Percentiles rank a stretch among this genome's conserved stretches.
Evolutionary conservation across 2,797 vertebrate species (phyloP).

Genomic region (Anguilla megastoma): DNA sequence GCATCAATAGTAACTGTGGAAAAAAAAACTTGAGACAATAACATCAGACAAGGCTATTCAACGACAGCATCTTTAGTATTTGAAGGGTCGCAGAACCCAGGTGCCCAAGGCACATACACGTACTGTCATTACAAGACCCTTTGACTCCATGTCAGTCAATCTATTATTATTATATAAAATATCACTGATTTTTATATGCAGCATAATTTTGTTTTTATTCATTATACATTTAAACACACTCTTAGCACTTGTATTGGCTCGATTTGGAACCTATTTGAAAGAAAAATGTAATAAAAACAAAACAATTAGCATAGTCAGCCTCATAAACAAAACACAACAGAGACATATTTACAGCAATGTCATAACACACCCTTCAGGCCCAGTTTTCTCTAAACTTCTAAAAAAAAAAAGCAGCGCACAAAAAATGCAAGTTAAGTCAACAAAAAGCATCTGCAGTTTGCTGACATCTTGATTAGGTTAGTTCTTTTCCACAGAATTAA

Average conservation of each 20-base stretch:
- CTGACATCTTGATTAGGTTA: background rate
- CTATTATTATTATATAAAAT: background rate
- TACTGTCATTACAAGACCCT: background rate
- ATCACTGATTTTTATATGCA: background rate
- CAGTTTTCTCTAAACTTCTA: background rate
- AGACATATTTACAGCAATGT: constrained; percentile 5
- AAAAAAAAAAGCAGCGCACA: background rate
- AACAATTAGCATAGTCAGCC: constrained; percentile 1
- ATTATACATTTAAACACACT: background rate
- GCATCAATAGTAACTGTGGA: background rate
- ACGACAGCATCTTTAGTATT: background rate
- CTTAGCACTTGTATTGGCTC: background rate
- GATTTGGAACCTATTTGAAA: background rate
- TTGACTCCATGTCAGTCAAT: background rate
- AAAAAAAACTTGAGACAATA: background rate
- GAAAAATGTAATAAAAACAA: constrained; percentile 10
- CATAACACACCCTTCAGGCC: constrained; percentile 7
- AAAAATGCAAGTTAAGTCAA: background rate
- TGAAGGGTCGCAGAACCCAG: background rate
- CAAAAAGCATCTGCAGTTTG: background rate
- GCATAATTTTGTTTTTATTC: background rate
- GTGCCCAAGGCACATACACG: background rate
- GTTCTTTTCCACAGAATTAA: background rate
- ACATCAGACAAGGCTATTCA: background rate
- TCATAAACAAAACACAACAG: constrained; percentile 9